Conservation (phyloP, 2,797 vertebrate species). For the Poecile montanus region DNA sequence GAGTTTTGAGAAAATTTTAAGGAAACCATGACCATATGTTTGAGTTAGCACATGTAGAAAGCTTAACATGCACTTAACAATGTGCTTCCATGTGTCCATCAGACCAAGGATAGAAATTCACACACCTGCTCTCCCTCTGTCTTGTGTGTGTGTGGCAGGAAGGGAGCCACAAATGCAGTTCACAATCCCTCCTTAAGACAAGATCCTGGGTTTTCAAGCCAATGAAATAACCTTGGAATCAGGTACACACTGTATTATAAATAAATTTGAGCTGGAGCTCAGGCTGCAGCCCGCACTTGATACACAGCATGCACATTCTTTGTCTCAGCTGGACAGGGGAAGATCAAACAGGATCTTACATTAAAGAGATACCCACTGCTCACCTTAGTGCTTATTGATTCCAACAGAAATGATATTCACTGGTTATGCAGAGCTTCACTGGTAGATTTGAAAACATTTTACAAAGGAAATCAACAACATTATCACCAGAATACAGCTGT, state of each 20-base stretch:
- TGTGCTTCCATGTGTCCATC: neutral
- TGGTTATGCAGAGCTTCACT: neutral
- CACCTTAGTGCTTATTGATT: neutral
- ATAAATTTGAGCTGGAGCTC: neutral
- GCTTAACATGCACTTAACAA: neutral
- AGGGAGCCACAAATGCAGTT: neutral
- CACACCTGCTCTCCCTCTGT: neutral
- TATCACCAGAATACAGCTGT: neutral
- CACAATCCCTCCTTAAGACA: neutral
- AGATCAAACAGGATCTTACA: conserved; percentile 24
- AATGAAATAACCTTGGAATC: conserved; percentile 6
- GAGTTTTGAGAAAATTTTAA: neutral
- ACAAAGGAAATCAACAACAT: neutral
- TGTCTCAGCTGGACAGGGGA: conserved; percentile 9
- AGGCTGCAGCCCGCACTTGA: neutral
- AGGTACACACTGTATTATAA: neutral
- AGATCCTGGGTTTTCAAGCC: neutral
- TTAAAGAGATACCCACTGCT: neutral
- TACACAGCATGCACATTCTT: neutral
- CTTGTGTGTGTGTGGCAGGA: neutral
- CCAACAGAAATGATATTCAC: neutral
- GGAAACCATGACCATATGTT: neutral
- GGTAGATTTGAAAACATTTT: neutral
- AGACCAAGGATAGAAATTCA: neutral
- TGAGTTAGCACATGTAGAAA: neutral